Percentiles rank a stretch among this genome's conserved stretches.
These are phyloP conservation scores for Anhinga anhinga DNA, from an alignment of 2,113 vertebrate species.

Conservation along the genomic window DNA sequence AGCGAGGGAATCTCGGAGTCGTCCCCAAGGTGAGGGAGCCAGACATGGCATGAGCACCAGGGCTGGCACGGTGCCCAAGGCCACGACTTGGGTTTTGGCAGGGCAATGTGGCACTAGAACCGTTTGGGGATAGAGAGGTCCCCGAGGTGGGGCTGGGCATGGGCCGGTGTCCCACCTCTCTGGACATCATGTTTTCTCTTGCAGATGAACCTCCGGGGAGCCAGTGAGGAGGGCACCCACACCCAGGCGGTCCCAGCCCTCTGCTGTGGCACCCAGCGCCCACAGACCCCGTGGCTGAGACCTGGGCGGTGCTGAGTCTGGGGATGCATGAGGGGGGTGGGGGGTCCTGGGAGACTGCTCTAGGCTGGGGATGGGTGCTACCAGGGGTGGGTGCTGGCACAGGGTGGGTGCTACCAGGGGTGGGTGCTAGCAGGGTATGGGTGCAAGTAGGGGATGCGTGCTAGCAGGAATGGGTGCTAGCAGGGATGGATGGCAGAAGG, in stretches of 20 bases:
- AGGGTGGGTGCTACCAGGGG: not conserved
- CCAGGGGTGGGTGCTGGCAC: not conserved
- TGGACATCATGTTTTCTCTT: not conserved
- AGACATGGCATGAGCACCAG: accelerated
- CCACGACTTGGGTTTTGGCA: not conserved
- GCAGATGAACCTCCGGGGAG: conserved; percentile 28
- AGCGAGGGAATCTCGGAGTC: not conserved
- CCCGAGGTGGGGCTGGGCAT: accelerated
- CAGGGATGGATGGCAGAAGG: not conserved
- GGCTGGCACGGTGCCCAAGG: accelerated
- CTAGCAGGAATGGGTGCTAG: not conserved
- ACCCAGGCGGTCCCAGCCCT: not conserved
- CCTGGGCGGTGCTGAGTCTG: not conserved
- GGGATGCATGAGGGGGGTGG: accelerated
- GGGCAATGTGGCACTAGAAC: accelerated
- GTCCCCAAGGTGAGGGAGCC: not conserved
- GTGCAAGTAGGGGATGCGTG: not conserved
- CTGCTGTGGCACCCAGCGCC: accelerated
- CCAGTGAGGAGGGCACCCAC: accelerated
- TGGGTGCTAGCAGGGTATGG: not conserved
- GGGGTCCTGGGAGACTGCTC: not conserved
- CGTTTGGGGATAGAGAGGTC: not conserved
- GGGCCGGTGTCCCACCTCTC: accelerated
- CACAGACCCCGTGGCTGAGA: accelerated
- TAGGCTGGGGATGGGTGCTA: not conserved